Base-by-base conservation (phyloP, 2,113 vertebrate genomes). In the Pavo muticus region DNA sequence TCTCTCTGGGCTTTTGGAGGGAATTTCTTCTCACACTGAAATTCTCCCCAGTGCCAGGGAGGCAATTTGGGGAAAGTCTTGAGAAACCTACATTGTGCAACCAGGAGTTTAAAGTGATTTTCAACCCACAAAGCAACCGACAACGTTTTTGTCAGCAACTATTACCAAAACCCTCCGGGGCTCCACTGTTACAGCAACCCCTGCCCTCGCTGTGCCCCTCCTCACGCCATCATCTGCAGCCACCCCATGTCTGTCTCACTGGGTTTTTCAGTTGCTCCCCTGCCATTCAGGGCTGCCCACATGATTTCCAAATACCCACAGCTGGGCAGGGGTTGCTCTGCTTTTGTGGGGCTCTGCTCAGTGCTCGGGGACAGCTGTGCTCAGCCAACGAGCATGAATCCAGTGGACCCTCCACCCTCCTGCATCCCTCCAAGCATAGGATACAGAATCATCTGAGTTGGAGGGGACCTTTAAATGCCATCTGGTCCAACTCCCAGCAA, bases 21-120 rank as follows among this genome's bases (percentile, higher is more conserved):
- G 91, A 91, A 93, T 91, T 86, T 93, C 82, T 59, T 61, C 52
- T 57, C 2, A 1, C 3, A 0, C 2, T 27, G 18, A 94, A 94
- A 90, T 91, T 90, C 91, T 88, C 65, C 79, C 35, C 37, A 78
- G 44, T 68, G 69, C 76, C 29, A 9, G 42, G 72, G 69, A 88
- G 59, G 80, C 94, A 86, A 57, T 69, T 75, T 94, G 83, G 67
- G 88, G 83, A 91, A 90, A 93, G 88, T 94, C 94, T 95, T 95
- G 88, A 94, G 94, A 96, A 95, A 95, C 27, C 18, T 2, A 6
- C 7, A 2, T 96, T 97, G 79, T 88, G 90, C 85, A 96, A 95
- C 48, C 9, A 20, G 65, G 64, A 86, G 40, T 91, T 95, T 88
- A 69, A 74, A 88, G 76, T 5, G 29, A 57, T 94, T 94, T 93